phyloP scores from a whole-genome alignment of 2,888 invertebrate genomes.

The Eugnorisma glareosa region DNA sequence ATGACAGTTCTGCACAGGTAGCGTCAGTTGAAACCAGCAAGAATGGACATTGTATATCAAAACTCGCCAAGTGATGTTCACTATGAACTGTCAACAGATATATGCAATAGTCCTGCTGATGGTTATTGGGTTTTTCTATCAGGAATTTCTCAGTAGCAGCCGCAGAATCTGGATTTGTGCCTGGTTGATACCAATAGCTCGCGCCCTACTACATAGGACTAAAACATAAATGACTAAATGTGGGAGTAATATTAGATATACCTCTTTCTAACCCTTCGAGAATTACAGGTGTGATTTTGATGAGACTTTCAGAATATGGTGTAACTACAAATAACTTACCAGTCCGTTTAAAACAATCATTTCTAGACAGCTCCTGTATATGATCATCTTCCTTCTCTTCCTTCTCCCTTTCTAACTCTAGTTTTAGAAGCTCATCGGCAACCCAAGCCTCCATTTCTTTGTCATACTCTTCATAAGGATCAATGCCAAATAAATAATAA shows the following conservation, averaged over 20 bases:
- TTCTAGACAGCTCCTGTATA: slow-evolving; percentile 44
- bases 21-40: no score
- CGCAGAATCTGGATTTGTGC: no score
- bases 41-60: no score
- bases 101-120: no score
- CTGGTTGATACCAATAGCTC: neutral
- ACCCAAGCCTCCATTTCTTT: slow-evolving; percentile 79
- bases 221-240: neutral
- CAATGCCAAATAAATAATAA: slow-evolving; percentile 78
- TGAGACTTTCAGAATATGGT: neutral
- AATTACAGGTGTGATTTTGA: neutral
- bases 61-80: no score
- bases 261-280: rapidly evolving
- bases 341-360: slow-evolving; percentile 82
- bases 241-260: neutral
- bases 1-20: no score
- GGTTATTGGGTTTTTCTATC: no score
- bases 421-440: slow-evolving; percentile 81
- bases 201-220: neutral
- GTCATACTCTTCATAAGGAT: slow-evolving; percentile 68
- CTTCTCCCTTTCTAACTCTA: slow-evolving; percentile 76
- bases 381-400: slow-evolving; percentile 53
- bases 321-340: slow-evolving; percentile 69
- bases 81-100: no score
- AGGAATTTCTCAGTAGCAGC: no score